Evolutionary conservation across 2,113 vertebrate species (phyloP), one percentile per base, ranked within the genome.

Genomic region (Pseudolaguvia tuberculata): DNA sequence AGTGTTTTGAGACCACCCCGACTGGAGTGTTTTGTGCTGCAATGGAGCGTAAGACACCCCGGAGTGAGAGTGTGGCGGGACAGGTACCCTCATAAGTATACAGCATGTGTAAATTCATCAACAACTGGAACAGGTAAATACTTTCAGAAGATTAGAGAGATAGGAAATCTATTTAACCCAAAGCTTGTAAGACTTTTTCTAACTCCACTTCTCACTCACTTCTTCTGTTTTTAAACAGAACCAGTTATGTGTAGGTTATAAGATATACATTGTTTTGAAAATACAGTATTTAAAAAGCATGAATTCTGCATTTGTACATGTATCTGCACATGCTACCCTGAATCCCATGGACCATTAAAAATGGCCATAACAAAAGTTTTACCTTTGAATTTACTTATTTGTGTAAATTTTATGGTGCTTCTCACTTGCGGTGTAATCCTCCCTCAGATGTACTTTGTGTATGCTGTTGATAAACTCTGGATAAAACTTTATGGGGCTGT

Each of bases 71-170:
- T 70, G 70, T 83, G 85, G 45, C 83, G 73, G 63, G 72, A 76
- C 57, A 73, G 56, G 23, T 58, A 84, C 87, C 88, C 87, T 83
- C 84, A 83, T 83, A 61, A 83, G 80, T 82, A 83, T 80, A 14
- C 62, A 77, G 78, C 88, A 86, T 86, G 88, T 87, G 81, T 87
- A 35, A 89, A 88, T 84, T 87, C 76, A 81, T 82, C 83, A 87
- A 88, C 70, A 70, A 71, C 29, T 45, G 63, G 42, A 68, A 62
- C 75, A 82, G 79, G 78, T 82, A 86, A 20, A n/a, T n/a, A n/a
- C n/a, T n/a, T n/a, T n/a, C n/a, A n/a, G n/a, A 75, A 71, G 75
- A 67, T 78, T 73, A 53, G 12, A 66, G 85, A 85, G 85, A 84
- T 69, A 83, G 81, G 78, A 79, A 72, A 45, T 72, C 55, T 61